Evolutionary conservation across 2,797 vertebrate genomes (phyloP).

Genomic region (Lutjanus argentimaculatus): DNA sequence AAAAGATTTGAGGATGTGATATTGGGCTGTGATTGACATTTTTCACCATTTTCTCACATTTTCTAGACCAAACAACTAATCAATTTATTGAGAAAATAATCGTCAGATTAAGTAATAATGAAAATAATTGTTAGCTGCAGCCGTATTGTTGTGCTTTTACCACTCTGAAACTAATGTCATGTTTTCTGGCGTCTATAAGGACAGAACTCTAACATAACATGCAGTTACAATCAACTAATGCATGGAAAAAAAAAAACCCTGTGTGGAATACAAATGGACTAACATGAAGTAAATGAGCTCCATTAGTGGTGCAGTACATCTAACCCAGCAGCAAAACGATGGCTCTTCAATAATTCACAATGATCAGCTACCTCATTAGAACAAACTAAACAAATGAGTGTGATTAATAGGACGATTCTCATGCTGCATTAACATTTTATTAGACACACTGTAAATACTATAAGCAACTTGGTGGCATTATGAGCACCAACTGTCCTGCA

Average conservation of each 20-base stretch:
- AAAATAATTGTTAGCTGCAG: no score
- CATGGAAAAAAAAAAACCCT: not conserved
- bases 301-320: not conserved
- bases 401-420: not conserved
- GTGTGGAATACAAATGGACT: not conserved
- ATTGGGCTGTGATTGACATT: no score
- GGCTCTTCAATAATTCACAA: constrained; percentile 15
- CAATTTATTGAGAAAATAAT: no score
- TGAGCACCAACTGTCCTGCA: constrained; percentile 8
- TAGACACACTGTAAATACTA: not conserved
- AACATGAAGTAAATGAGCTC: constrained; percentile 2
- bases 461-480: constrained; percentile 4
- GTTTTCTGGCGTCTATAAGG: not conserved
- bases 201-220: not conserved
- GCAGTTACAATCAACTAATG: not conserved
- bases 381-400: not conserved
- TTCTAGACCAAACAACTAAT: no score
- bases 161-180: not conserved
- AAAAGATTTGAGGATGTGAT: no score
- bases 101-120: no score
- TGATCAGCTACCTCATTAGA: not conserved
- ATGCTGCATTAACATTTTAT: not conserved
- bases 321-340: not conserved
- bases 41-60: no score
- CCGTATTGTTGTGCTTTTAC: not conserved